Conservation (phyloP, 2,797 vertebrate species). For the Synanceia verrucosa region DNA sequence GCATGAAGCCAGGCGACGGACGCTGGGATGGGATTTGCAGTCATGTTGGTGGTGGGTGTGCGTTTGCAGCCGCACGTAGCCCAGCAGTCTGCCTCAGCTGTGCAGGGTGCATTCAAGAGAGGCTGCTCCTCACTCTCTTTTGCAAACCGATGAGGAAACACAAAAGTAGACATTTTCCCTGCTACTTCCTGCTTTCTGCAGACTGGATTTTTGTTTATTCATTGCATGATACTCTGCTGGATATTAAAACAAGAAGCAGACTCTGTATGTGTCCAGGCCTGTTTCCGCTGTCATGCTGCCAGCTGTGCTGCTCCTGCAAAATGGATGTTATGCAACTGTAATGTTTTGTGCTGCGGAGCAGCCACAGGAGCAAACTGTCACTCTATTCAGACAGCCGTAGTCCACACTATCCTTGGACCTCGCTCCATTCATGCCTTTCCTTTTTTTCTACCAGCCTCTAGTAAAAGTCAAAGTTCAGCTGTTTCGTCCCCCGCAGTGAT, state of each 20-base stretch:
- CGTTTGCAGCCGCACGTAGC: slow-evolving; percentile 80
- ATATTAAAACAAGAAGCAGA: background rate
- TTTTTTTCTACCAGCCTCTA: background rate
- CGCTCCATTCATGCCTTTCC: slow-evolving; percentile 37
- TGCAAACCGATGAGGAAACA: background rate
- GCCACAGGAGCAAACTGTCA: background rate
- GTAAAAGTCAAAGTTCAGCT: slow-evolving; percentile 48
- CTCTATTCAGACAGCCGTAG: background rate
- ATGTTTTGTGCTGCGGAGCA: background rate
- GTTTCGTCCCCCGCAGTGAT: background rate
- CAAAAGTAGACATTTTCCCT: slow-evolving; percentile 26
- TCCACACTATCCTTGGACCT: slow-evolving; percentile 50
- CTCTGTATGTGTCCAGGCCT: slow-evolving; percentile 7
- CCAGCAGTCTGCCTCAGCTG: slow-evolving; percentile 24
- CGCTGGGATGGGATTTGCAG: background rate
- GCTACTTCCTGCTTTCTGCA: slow-evolving; percentile 39
- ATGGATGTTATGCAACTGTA: slow-evolving; percentile 49
- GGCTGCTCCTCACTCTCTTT: background rate
- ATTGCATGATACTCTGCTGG: background rate
- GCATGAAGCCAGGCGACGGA: background rate
- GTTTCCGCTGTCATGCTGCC: slow-evolving; percentile 9
- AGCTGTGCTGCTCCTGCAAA: slow-evolving; percentile 13
- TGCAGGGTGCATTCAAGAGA: slow-evolving; percentile 55
- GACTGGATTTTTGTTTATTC: background rate
- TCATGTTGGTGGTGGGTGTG: slow-evolving; percentile 45